Conservation (phyloP, 2,888 invertebrate genomes). For the Alcis repandata region DNA sequence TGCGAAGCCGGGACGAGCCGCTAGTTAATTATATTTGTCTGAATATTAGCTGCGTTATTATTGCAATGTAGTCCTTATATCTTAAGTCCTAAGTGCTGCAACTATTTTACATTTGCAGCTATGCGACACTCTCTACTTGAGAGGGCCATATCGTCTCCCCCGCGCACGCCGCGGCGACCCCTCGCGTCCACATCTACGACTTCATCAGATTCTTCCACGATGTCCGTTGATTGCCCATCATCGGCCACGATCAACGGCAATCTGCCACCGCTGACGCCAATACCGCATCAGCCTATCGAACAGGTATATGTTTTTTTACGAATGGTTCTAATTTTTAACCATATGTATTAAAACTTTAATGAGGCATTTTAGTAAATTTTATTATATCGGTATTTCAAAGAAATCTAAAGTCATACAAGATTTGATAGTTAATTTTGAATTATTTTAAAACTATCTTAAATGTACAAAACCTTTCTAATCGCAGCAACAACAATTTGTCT, state of each 20-base stretch:
- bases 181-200: slow-evolving; percentile 90
- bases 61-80: not conserved
- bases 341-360: too few species aligned
- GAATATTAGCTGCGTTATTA: not conserved
- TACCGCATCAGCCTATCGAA: slow-evolving; percentile 68
- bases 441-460: too few species aligned
- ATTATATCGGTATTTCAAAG: too few species aligned
- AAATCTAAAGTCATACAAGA: too few species aligned
- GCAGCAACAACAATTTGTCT: too few species aligned
- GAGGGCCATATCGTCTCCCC: slow-evolving; percentile 78
- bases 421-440: too few species aligned
- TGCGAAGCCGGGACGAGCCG: too few species aligned
- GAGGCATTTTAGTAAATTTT: too few species aligned
- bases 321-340: too few species aligned
- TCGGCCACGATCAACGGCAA: slow-evolving; percentile 72
- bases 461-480: too few species aligned
- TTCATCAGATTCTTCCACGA: slow-evolving; percentile 88
- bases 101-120: slow-evolving; percentile 70
- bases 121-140: slow-evolving; percentile 90
- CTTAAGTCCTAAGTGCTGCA: not conserved
- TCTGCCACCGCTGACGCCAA: slow-evolving; percentile 59
- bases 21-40: too few species aligned
- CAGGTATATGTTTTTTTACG: slow-evolving; percentile 60
- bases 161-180: slow-evolving; percentile 82
- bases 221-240: slow-evolving; percentile 82